Base-by-base conservation (phyloP, 2,797 vertebrate genomes). In the Natrix natrix region DNA sequence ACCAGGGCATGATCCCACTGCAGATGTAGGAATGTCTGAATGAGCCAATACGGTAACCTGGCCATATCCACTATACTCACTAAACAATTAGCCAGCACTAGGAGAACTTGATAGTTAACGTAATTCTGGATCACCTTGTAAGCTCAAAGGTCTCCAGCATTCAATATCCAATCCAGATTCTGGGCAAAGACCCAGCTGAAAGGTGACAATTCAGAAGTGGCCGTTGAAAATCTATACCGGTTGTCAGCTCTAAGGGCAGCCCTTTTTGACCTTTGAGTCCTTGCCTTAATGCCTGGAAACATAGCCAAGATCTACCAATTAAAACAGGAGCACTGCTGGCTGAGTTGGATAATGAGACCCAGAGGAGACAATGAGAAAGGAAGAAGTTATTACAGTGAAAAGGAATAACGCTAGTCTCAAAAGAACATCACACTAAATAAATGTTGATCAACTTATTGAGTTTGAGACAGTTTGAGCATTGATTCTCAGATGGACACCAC, bases 261-360 rank as follows among this genome's bases (percentile, higher is more conserved):
- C 86, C 28, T 86, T 92, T 60, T 89, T 91, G 59, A 92, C 90
- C 93, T 86, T 91, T 55, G 87, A 94, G 86, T 91, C 60, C 52
- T 91, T 54, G 37, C 56, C 83, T 92, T 28, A 55, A n/a, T 92
- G 66, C 86, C 61, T 59, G 54, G 59, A 54, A 94, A 20, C 16
- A 89, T 26, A 66, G 87, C 90, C 92, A 94, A 92, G 60, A 94
- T 37, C 54, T 6, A 89, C 54, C 93, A 92, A 94, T 92, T 91
- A 91, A 92, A 91, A 60, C 59, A 69, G 92, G 74, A 91, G 54
- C 28, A 20, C 89, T 89, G 93, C 92, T 90, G 89, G 87, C 86
- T 92, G 52, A 89, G 66, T 52, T 63, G 83, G 60, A 66, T 60
- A 92, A 92, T 89, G 90, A 91, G 92, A 91, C 90, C 93, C 93